Evolutionary conservation across 2,797 vertebrate species (phyloP).

Genomic region (Sebastes glaucus): DNA sequence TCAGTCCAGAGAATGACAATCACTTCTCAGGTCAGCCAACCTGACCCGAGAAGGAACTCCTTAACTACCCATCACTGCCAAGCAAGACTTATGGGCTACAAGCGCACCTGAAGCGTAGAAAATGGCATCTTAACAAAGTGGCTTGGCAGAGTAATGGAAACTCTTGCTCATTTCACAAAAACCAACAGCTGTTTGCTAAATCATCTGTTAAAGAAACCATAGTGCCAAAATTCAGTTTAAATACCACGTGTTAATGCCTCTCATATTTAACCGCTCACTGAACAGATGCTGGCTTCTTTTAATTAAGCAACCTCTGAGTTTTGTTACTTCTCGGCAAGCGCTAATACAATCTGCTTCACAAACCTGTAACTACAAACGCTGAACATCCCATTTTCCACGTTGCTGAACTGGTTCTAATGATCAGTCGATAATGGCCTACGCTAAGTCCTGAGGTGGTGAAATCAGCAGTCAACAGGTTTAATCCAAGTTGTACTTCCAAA

Average conservation of each 20-base stretch:
- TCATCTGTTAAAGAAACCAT: conserved; percentile 80
- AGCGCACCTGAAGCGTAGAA: conserved; percentile 49
- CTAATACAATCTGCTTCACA: conserved; percentile 70
- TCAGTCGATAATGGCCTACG: conserved; percentile 68
- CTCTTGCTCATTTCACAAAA: conserved; percentile 55
- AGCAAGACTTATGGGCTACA: conserved; percentile 37
- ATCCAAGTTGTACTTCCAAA: conserved; percentile 19
- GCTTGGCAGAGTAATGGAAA: conserved; percentile 50
- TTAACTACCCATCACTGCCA: conserved; percentile 47
- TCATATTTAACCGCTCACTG: conserved; percentile 76
- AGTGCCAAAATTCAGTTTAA: conserved; percentile 71
- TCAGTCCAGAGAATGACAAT: conserved; percentile 30
- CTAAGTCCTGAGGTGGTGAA: conserved; percentile 38
- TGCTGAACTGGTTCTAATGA: conserved; percentile 77
- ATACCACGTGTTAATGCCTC: conserved; percentile 69
- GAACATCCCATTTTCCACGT: conserved; percentile 75
- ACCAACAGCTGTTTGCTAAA: conserved; percentile 80
- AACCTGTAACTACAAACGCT: conserved; percentile 70
- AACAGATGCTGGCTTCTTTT: conserved; percentile 81
- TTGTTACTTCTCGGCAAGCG: conserved; percentile 63
- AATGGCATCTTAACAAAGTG: conserved; percentile 65
- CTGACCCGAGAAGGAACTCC: conserved; percentile 35
- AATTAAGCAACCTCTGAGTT: conserved; percentile 77
- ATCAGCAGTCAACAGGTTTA: conserved; percentile 49
- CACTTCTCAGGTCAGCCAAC: conserved; percentile 32